These are phyloP conservation scores for Heliconius aoede DNA, from an alignment of 2,888 invertebrate genomes.

Conservation along the genomic window DNA sequence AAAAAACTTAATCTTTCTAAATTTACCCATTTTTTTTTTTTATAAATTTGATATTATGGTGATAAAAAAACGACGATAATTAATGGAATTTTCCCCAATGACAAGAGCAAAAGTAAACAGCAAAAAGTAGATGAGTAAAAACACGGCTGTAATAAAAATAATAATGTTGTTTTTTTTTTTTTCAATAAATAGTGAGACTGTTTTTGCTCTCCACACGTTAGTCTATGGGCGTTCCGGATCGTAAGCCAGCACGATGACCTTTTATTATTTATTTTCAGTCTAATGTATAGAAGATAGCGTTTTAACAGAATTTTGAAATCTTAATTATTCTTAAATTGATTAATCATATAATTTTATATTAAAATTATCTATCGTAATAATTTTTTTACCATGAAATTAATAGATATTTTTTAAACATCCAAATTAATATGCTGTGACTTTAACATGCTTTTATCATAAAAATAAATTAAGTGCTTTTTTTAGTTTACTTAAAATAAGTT, in stretches of 20 bases:
- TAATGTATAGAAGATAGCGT: constrained; percentile 55
- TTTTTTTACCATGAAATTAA: too few species aligned
- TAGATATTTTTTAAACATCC: too few species aligned
- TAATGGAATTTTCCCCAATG: not conserved
- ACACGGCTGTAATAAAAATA: constrained; percentile 40
- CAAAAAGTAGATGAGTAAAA: constrained; percentile 33
- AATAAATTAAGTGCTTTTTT: too few species aligned
- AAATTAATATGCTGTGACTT: too few species aligned
- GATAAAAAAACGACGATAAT: not conserved
- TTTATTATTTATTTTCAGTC: constrained; percentile 69
- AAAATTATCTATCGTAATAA: too few species aligned
- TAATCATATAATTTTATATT: not conserved
- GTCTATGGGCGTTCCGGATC: constrained; percentile 80
- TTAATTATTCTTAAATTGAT: not conserved
- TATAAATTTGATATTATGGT: not conserved
- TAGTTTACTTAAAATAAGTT: too few species aligned
- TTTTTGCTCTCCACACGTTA: constrained; percentile 73
- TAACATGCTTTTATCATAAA: too few species aligned
- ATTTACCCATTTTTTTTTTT: not conserved
- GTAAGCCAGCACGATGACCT: constrained; percentile 80
- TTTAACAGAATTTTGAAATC: not conserved
- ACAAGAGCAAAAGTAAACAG: not conserved
- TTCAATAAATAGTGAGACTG: constrained; percentile 67
- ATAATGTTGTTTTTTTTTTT: constrained; percentile 48
- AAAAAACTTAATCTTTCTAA: not conserved